These are phyloP conservation scores for Gambusia affinis DNA, from an alignment of 2,113 vertebrate species.

Conservation along the genomic window DNA sequence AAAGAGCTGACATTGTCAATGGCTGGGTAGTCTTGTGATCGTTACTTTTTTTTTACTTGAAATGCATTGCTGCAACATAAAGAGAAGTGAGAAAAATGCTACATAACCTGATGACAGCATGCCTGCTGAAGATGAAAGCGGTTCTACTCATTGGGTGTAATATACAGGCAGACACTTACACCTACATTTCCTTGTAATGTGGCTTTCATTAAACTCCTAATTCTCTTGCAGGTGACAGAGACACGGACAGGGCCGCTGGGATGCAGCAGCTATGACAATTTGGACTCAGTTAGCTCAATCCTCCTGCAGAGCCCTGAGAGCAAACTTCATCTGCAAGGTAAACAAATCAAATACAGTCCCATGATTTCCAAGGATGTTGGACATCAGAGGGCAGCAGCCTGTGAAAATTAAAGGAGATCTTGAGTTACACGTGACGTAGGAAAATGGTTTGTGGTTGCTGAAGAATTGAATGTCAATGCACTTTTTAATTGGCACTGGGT, in stretches of 20 bases:
- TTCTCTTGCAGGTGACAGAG: constrained; percentile 90
- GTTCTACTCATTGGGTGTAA: not conserved
- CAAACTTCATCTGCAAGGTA: constrained; percentile 99
- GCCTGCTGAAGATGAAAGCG: not conserved
- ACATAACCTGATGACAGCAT: not conserved
- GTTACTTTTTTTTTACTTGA: not conserved
- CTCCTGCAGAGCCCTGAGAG: constrained; percentile 99
- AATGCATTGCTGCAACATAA: not conserved
- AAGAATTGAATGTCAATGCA: constrained; percentile 44
- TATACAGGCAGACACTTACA: not conserved
- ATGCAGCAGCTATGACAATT: constrained; percentile 99
- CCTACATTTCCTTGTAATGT: constrained; percentile 16
- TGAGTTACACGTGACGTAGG: not conserved
- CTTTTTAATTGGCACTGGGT: constrained; percentile 55
- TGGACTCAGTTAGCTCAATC: constrained; percentile 99
- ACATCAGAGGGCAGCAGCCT: constrained; percentile 10
- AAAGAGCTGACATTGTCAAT: constrained; percentile 26
- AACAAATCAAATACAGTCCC: constrained; percentile 48
- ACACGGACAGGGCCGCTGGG: constrained; percentile 96
- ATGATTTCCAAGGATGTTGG: constrained; percentile 12
- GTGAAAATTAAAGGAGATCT: constrained; percentile 23
- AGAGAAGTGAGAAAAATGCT: not conserved
- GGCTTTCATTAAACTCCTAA: constrained; percentile 42
- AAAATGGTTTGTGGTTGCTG: constrained; percentile 26
- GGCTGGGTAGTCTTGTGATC: constrained; percentile 7